A percentile compares a stretch with the other conserved stretches of the same genome.
phyloP scores from a whole-genome alignment of 2,888 invertebrate species.

The Orgyia antiqua region DNA sequence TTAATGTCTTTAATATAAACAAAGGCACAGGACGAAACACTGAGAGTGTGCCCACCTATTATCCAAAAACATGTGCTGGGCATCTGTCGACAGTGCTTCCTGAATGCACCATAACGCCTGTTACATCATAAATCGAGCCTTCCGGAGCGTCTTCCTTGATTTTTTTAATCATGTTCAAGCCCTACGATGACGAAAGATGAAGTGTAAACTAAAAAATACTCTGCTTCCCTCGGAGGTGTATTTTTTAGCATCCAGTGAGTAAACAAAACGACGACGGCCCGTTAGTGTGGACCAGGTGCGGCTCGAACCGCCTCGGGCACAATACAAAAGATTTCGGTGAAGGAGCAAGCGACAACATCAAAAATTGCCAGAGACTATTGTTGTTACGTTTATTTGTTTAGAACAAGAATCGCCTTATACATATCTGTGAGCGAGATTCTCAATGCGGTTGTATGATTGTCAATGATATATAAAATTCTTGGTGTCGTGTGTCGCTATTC shows the following conservation, averaged over 20 bases:
- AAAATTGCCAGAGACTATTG: slow-evolving; percentile 52
- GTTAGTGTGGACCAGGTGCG: slow-evolving; percentile 63
- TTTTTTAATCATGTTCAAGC: slow-evolving; percentile 66
- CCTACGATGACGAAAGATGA: slow-evolving; percentile 68
- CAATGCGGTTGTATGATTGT: slow-evolving; percentile 49
- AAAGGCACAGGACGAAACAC: slow-evolving; percentile 48
- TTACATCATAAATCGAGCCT: slow-evolving; percentile 72
- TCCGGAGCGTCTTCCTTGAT: slow-evolving; percentile 69
- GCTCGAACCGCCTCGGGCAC: slow-evolving; percentile 48
- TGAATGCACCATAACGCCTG: slow-evolving; percentile 51
- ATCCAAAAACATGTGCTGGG: slow-evolving; percentile 59
- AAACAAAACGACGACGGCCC: slow-evolving; percentile 54
- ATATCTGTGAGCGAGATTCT: slow-evolving; percentile 37
- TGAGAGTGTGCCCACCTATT: slow-evolving; percentile 60
- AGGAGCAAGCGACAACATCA: slow-evolving; percentile 54
- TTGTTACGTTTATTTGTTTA: slow-evolving; percentile 58
- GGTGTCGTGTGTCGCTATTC: slow-evolving; percentile 41
- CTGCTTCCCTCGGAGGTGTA: slow-evolving; percentile 56
- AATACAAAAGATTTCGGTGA: slow-evolving; percentile 71
- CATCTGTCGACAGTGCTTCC: slow-evolving; percentile 73
- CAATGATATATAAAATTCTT: slow-evolving; percentile 64
- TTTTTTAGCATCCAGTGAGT: slow-evolving; percentile 57
- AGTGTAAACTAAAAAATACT: slow-evolving; percentile 66
- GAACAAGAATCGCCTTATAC: slow-evolving; percentile 57
- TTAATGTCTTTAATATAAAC: slow-evolving; percentile 34